Percentiles rank a stretch among this genome's conserved stretches.
Conservation (phyloP, 2,113 vertebrate species). For the Leptobrachium leishanense region DNA sequence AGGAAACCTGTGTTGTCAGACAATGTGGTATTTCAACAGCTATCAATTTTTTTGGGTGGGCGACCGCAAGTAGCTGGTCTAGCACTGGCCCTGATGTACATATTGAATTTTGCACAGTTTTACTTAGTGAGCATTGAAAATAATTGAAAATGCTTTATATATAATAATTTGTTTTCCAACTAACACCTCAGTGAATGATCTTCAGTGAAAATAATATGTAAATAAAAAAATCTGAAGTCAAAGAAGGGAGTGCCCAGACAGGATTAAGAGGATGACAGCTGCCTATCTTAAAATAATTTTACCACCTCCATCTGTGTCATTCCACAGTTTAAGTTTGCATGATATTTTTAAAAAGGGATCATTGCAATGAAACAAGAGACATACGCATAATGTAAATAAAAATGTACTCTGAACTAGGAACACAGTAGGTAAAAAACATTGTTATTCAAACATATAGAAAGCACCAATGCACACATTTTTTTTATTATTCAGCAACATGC, state of each 20-base stretch:
- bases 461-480: too few species aligned
- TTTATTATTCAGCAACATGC: too few species aligned
- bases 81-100: too few species aligned
- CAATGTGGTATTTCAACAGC: too few species aligned
- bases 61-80: too few species aligned
- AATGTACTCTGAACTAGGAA: too few species aligned
- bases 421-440: too few species aligned
- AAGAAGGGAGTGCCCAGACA: constrained; percentile 40
- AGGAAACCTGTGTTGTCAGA: too few species aligned
- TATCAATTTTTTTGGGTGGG: too few species aligned
- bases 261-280: constrained; percentile 42
- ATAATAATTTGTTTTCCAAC: not conserved
- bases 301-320: constrained; percentile 41
- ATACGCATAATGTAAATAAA: not conserved
- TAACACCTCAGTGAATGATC: not conserved
- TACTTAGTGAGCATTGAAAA: not conserved
- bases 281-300: constrained; percentile 44
- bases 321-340: constrained; percentile 40
- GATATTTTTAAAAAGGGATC: constrained; percentile 19
- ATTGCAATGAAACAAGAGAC: constrained; percentile 2
- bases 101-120: not conserved
- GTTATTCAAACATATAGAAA: too few species aligned
- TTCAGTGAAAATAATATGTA: constrained; percentile 19
- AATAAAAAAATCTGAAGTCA: constrained; percentile 15
- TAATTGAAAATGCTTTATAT: not conserved